Base-by-base conservation (phyloP, 2,797 vertebrate species). In the Sorex maritimensis region DNA sequence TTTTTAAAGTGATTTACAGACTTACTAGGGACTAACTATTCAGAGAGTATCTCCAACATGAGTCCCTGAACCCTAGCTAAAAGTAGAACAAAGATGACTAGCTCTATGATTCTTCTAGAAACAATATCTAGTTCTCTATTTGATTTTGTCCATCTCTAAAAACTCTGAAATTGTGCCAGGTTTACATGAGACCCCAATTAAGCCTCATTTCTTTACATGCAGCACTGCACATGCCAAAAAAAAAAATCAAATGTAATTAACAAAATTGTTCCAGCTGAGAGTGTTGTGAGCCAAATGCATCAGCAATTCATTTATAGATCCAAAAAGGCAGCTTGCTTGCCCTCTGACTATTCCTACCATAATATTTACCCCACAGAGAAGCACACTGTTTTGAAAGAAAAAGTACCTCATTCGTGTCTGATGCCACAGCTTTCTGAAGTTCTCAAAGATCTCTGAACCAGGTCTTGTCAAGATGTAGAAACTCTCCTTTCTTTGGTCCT, bases 181-280 rank as follows among this genome's bases (percentile, higher is more conserved):
- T 46, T 82, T 67, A 69, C n/a, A 85, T 94, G 68, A 81, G 71
- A 68, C 81, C 89, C 86, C 93, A 89, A 52, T 94, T 86, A 96
- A 75, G 80, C 77, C 28, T 87, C 34, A 34, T 91, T 86, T 96
- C 81, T 93, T 68, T 86, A 89, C 91, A 88, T 15, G 49, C 65
- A 86, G 58, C 73, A 92, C 73, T 92, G 87, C 30, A 95, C 46
- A 77, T 86, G 92, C 86, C 74, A 68, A 81, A 87, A 94, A 93
- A 34, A 67, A 55, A 63, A 81, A 55, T 8, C n/a, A 81, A 61
- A 34, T 69, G 38, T 93, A 95, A 96, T 97, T 84, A 96, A 95
- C 30, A 30, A 81, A 89, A 91, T 94, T 96, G 81, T 86, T 93
- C 84, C 89, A 78, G 58, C 81, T 65, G 90, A 93, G 44, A 68